These are phyloP conservation scores for Carcharodon carcharias DNA, from an alignment of 2,797 vertebrate genomes.

Conservation along the genomic window DNA sequence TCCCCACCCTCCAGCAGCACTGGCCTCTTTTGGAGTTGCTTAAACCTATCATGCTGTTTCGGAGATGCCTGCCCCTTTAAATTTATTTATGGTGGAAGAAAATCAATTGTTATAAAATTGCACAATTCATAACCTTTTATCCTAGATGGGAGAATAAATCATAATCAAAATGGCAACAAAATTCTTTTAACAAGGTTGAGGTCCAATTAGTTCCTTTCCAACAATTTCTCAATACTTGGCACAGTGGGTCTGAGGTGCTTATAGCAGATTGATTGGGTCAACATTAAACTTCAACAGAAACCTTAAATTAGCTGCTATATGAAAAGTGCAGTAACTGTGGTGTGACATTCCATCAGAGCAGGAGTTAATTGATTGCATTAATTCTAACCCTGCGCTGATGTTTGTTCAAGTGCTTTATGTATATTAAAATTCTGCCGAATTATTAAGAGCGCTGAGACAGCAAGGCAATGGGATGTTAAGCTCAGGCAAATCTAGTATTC, in stretches of 20 bases:
- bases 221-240: conserved; percentile 29
- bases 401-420: neutral
- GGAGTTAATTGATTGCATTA: conserved; percentile 25
- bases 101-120: neutral
- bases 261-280: conserved; percentile 13
- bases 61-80: neutral
- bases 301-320: neutral
- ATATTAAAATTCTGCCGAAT: neutral
- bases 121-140: conserved; percentile 15
- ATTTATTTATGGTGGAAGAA: neutral
- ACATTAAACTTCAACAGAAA: conserved; percentile 7
- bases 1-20: neutral
- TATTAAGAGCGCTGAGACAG: neutral
- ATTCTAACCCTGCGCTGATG: neutral
- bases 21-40: neutral
- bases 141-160: neutral
- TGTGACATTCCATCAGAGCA: conserved; percentile 6
- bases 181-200: conserved; percentile 21
- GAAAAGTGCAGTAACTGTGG: neutral
- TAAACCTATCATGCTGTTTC: neutral
- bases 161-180: neutral
- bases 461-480: neutral
- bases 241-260: neutral
- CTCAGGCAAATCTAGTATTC: neutral
- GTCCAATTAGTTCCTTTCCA: conserved; percentile 16